phyloP scores from a whole-genome alignment of 2,113 vertebrate genomes.

The Megaceryle torquata region DNA sequence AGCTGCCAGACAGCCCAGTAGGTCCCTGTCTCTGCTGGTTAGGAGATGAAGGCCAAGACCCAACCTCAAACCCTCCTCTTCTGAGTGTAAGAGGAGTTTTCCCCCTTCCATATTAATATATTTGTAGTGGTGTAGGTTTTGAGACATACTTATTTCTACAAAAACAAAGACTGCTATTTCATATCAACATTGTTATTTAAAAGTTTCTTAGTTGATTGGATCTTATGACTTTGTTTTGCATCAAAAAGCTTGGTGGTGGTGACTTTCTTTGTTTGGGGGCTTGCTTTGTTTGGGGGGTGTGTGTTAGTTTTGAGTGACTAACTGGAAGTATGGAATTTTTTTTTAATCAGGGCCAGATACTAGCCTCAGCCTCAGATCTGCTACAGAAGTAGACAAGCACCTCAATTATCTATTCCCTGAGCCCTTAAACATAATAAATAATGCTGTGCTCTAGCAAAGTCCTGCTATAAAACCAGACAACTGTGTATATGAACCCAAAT shows the following conservation, averaged over 20 bases:
- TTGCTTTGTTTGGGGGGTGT: too few relatives aligned
- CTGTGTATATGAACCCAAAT: not conserved
- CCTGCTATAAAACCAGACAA: not conserved
- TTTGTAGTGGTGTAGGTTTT: not conserved
- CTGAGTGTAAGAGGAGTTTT: not conserved
- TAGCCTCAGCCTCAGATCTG: not conserved
- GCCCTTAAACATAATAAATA: not conserved
- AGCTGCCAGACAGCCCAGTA: rapidly evolving
- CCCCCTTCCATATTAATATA: not conserved
- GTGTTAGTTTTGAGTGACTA: not conserved
- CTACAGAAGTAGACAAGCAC: not conserved
- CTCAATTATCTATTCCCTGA: not conserved
- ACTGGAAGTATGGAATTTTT: not conserved
- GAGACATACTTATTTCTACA: not conserved
- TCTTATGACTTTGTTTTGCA: not conserved
- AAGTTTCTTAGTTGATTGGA: not conserved
- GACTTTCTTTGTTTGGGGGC: too few relatives aligned
- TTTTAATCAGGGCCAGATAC: not conserved
- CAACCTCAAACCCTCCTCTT: not conserved
- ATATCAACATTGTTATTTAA: not conserved
- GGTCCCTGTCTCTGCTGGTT: not conserved
- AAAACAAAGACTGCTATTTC: not conserved
- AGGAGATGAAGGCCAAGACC: not conserved
- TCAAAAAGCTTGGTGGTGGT: not conserved
- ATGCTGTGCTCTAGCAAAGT: not conserved